A percentile compares a stretch with the other conserved stretches of the same genome.
Conservation (phyloP, 2,113 vertebrate species). For the Paramormyrops kingsleyae region DNA sequence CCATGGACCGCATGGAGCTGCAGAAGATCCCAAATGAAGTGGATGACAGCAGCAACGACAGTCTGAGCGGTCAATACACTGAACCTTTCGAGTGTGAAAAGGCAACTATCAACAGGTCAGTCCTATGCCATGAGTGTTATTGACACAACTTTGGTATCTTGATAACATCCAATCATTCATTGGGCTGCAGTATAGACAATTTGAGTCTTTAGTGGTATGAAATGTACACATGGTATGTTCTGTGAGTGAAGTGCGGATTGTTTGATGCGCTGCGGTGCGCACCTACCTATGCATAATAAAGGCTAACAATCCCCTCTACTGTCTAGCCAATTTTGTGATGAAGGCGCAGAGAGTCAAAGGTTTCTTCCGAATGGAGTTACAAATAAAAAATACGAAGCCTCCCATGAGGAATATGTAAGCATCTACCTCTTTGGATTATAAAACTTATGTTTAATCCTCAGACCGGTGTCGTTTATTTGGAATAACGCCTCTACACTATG, state of each 20-base stretch:
- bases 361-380: constrained; percentile 85
- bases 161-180: not conserved
- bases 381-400: constrained; percentile 78
- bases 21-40: constrained; percentile 74
- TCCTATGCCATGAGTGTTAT: not conserved
- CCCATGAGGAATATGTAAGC: constrained; percentile 88
- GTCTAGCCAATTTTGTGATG: constrained; percentile 70
- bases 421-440: not conserved
- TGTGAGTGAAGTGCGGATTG: not conserved
- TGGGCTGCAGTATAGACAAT: not conserved
- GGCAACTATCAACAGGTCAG: constrained; percentile 73
- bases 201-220: not conserved
- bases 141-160: not conserved
- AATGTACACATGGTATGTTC: not conserved
- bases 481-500: not conserved
- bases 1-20: constrained; percentile 86
- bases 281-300: not conserved
- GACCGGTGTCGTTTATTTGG: not conserved
- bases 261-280: not conserved
- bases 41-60: constrained; percentile 79
- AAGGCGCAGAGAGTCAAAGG: constrained; percentile 81
- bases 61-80: constrained; percentile 68
- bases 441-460: not conserved
- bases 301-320: not conserved
- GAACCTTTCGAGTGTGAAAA: constrained; percentile 69